Evolutionary conservation across 2,888 invertebrate species (phyloP), one percentile per base, ranked within the genome.

Genomic region (Zaprionus bogoriensis): DNA sequence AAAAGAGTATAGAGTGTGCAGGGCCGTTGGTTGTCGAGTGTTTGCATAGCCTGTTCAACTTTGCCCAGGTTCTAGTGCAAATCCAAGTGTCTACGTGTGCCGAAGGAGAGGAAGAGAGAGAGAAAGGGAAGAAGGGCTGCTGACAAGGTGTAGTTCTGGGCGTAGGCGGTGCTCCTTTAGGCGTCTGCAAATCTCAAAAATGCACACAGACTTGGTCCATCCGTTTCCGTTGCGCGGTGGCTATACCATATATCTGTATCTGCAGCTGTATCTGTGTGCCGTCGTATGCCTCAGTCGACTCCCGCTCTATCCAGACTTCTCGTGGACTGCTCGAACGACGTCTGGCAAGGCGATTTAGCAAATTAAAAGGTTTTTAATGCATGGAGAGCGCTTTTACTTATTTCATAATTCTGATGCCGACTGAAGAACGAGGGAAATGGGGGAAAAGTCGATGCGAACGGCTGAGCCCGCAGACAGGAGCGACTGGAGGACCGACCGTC

Each of bases 361-460:
- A 89, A 89, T 89, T 89, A 89, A 89, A 89, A 89, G 88, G 89
- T 81, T 89, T 89, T 89, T 89, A 89, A 89, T 89, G 89, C 89
- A 83, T 87, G 89, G 71, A 87, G 87, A 87, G 83, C 77, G 84
- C 88, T 83, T 87, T 81, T 77, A 88, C 87, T 88, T 88, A 88
- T 82, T 86, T 87, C 83, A 83, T 88, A 87, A 88, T 88, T 87
- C 81, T 65, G 54, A 82, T 74, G 76, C 77, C 81, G 66, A 71
- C 81, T 81, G 52, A 19, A 57, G 23, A 23, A 23, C 23, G n/a
- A n/a, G n/a, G n/a, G n/a, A n/a, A n/a, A n/a, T n/a, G n/a, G n/a
- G n/a, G 14, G 17, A 36, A 36, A 36, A 36, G 14, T 36, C 32
- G 7, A 14, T 61, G 41, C 45, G 66, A 53, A 42, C 47, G 48